Evolutionary conservation across 1,140 invertebrate species (phyloP).

Genomic region (Octopus sinensis): DNA sequence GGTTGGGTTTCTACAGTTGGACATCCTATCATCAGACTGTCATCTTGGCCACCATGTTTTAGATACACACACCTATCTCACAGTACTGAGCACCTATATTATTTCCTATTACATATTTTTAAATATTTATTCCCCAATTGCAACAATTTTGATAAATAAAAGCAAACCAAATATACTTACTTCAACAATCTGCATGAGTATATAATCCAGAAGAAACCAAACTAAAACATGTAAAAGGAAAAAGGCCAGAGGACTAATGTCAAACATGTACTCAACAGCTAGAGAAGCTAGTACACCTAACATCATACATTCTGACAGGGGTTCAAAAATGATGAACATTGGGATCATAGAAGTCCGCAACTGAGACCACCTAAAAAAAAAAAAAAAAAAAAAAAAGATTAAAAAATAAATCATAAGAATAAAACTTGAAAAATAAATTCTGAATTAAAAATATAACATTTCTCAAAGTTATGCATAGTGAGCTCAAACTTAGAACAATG

Average conservation of each 20-base stretch:
- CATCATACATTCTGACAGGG: conserved; percentile 86
- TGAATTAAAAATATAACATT: too few species aligned
- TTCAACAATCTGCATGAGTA: conserved; percentile 82
- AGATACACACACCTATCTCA: too few species aligned
- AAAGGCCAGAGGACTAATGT: conserved; percentile 84
- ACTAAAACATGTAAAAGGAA: conserved; percentile 87
- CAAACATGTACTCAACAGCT: conserved; percentile 72
- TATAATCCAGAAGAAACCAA: conserved; percentile 95
- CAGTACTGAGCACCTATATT: too few species aligned
- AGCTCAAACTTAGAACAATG: too few species aligned
- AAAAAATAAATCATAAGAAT: not conserved
- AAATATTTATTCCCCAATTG: too few species aligned
- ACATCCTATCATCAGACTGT: too few species aligned
- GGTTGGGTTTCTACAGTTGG: too few species aligned
- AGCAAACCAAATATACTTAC: conserved; percentile 55
- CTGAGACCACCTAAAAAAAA: conserved; percentile 94
- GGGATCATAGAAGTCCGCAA: conserved; percentile 93
- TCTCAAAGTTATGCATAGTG: too few species aligned
- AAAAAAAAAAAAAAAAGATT: conserved; percentile 26
- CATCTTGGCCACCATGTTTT: too few species aligned
- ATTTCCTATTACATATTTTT: too few species aligned
- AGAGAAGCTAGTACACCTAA: conserved; percentile 84
- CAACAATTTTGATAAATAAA: too few species aligned
- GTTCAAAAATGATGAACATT: conserved; percentile 86
- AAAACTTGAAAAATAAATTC: too few species aligned